Base-by-base conservation (phyloP, 2,888 invertebrate genomes). In the Labia minor region DNA sequence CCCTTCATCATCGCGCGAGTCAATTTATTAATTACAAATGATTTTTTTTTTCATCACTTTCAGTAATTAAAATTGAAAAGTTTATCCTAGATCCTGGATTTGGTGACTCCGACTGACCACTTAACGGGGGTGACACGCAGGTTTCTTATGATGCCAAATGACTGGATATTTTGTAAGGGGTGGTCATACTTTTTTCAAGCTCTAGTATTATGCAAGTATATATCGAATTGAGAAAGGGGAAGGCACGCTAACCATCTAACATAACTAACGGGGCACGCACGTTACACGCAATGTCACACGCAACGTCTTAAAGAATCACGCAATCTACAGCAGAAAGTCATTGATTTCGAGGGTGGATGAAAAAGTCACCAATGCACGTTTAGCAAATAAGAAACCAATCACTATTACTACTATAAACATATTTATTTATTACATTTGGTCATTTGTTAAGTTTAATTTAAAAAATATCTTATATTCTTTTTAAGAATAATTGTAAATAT, bases 41-140 rank as follows among this genome's bases (percentile, higher is more conserved):
- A 49, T 49, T 49, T 49, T 49, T n/a, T n/a, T n/a, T 49, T 49
- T 49, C 49, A 49, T 49, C 49, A 49, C 49, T 49, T 49, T 49
- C 14, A 16, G 49, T 49, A 49, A 49, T 49, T 49, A 49, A 49
- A 49, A 49, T 49, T 49, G 49, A 49, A 49, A 49, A 49, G 49
- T 49, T 26, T 26, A 26, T 26, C 26, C 26, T n/a, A n/a, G n/a
- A n/a, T 8, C 26, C 26, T 26, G 4, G 8, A n/a, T n/a, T n/a
- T 3, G 26, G 26, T 26, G 26, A 8, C 8, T 26, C 26, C 26
- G 26, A 6, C 26, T 26, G n/a, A n/a, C 26, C 26, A 26, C 26
- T 26, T 26, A 26, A n/a, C n/a, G 26, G 26, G 26, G 26, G 26
- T 26, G 26, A 26, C 26, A 26, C 26, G 26, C 26, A 26, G 26